Percentiles rank a stretch among this genome's conserved stretches.
phyloP scores from a whole-genome alignment of 2,797 vertebrate genomes.

The Artibeus jamaicensis region DNA sequence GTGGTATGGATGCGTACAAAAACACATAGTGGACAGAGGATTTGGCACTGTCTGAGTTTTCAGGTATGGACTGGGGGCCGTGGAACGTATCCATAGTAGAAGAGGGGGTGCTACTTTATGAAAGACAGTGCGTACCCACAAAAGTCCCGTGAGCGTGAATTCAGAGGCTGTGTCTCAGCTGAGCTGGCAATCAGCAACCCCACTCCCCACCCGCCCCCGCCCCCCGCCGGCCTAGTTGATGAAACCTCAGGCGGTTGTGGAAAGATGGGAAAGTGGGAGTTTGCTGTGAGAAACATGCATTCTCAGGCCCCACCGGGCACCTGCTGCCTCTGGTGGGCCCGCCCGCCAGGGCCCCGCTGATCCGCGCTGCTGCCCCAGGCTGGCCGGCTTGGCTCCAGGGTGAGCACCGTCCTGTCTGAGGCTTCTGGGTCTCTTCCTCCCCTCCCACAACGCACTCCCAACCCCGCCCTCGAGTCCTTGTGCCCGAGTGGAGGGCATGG shows the following conservation, averaged over 20 bases:
- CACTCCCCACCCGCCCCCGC: too few species aligned
- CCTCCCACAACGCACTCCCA: too few species aligned
- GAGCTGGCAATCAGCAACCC: neutral
- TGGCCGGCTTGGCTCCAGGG: neutral
- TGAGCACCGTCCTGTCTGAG: neutral
- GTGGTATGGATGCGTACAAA: neutral
- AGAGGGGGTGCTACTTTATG: fast-evolving
- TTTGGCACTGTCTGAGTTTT: too few species aligned
- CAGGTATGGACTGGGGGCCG: too few species aligned
- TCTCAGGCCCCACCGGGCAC: neutral
- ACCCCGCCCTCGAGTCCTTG: too few species aligned
- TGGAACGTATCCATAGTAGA: neutral
- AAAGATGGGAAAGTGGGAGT: neutral
- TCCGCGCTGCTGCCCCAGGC: fast-evolving
- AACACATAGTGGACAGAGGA: neutral
- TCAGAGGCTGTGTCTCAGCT: too few species aligned
- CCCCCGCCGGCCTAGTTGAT: neutral
- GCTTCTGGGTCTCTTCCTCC: neutral
- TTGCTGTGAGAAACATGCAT: neutral
- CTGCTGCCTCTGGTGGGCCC: neutral
- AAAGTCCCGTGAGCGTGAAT: too few species aligned
- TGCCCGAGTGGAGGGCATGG: fast-evolving
- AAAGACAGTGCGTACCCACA: neutral
- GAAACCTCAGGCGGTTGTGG: neutral
- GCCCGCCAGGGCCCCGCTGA: too few species aligned